Evolutionary conservation across 2,113 vertebrate genomes (phyloP), one percentile per base, ranked within the genome.

Genomic region (Chinchilla lanigera): DNA sequence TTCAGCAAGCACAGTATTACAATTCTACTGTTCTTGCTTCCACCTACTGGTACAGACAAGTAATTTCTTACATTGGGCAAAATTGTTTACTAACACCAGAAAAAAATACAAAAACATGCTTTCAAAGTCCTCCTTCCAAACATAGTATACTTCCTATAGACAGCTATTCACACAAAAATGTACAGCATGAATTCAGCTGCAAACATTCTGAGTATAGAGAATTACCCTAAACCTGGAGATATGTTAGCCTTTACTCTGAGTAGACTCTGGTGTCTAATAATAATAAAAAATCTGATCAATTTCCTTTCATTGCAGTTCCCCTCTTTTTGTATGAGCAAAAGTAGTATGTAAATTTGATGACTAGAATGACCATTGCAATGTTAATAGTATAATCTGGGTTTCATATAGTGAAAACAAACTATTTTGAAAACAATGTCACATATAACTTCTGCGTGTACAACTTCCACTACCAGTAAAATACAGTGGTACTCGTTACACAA

Each of bases 1-100:
- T 67, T 60, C 24, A 63, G 41, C 67, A 84, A 89, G 41, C 20
- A 22, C 58, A 88, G 60, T 20, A 38, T 41, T 50, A 13, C 77
- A 41, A 90, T 96, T 96, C 6, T 7, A 60, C 50, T 81, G 94
- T 90, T 97, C 95, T 89, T 98, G 98, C 96, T 94, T 97, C 97
- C 98, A 98, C 96, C 98, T 98, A 82, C 97, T 98, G 97, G 98
- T 89, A 60, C 11, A 82, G 47, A 50, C 69, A 80, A 95, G 96
- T 22, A 97, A 96, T 96, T 90, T 93, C 90, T 94, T 69, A 92
- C 69, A 65, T 24, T 35, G 65, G 52, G 82, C 19, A 93, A 63
- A 92, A 96, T 30, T 41, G 81, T 28, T 86, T 1, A 83, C n/a
- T 44, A 91, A 38, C 7, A 78, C 12, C 88, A 78, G 60, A 85